Evolutionary conservation across 1,140 invertebrate genomes (phyloP).

Genomic region (Tenebrio molitor): DNA sequence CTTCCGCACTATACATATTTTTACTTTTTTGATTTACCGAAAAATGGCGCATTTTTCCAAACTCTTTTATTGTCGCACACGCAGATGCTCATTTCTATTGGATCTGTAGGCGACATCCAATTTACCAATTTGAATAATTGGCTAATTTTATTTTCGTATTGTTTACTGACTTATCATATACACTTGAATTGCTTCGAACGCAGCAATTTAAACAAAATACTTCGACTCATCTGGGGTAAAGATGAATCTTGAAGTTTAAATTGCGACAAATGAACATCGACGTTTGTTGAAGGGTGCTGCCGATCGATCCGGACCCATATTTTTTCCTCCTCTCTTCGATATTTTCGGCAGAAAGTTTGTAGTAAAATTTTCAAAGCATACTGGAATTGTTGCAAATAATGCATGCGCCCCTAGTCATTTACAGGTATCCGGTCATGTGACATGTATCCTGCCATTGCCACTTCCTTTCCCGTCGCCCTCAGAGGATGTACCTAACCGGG

Average conservation of each 20-base stretch:
- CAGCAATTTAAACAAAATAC: slow-evolving; percentile 8
- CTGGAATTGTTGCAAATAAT: slow-evolving; percentile 41
- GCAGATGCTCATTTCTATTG: slow-evolving; percentile 43
- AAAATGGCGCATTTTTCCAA: no score
- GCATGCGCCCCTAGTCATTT: slow-evolving; percentile 45
- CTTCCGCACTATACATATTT: no score
- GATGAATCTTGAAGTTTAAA: no score
- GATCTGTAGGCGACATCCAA: slow-evolving; percentile 43
- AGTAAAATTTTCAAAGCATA: slow-evolving; percentile 37
- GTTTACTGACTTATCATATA: slow-evolving; percentile 46
- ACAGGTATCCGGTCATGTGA: slow-evolving; percentile 63
- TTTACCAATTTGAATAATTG: slow-evolving; percentile 49
- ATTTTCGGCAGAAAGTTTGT: background rate
- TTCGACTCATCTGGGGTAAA: background rate
- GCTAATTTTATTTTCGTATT: slow-evolving; percentile 44
- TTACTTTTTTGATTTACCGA: no score
- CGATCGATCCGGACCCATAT: background rate
- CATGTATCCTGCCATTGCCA: slow-evolving; percentile 63
- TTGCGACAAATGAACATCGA: slow-evolving; percentile 4
- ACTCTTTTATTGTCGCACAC: background rate
- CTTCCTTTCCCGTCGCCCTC: slow-evolving; percentile 63
- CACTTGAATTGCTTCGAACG: slow-evolving; percentile 25
- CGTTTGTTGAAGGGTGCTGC: background rate
- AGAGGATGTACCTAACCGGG: slow-evolving; percentile 62
- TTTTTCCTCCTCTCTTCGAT: background rate